These are phyloP conservation scores for Bellardia bayeri DNA, from an alignment of 2,888 invertebrate genomes.

Conservation along the genomic window DNA sequence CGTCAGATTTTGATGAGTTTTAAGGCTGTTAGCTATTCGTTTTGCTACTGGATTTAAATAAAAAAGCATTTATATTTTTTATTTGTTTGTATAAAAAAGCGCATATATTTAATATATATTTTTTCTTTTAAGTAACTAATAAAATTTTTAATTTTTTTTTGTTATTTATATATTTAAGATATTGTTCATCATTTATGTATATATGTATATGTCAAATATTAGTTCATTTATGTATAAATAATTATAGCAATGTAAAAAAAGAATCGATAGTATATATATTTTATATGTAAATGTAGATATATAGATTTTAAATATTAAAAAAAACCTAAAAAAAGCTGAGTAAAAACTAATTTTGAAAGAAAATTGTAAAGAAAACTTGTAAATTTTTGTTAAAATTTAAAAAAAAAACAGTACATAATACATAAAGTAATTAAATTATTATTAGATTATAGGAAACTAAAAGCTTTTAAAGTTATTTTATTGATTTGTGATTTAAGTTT, in stretches of 20 bases:
- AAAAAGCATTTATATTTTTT: background rate
- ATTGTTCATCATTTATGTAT: background rate
- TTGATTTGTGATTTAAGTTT: slow-evolving; percentile 31
- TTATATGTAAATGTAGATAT: too few relatives aligned
- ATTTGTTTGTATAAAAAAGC: slow-evolving; percentile 69
- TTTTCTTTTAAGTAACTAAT: slow-evolving; percentile 70
- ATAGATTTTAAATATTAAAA: background rate
- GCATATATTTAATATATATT: slow-evolving; percentile 67
- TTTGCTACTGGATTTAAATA: background rate
- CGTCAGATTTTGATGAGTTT: too few relatives aligned
- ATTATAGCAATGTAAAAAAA: slow-evolving; percentile 53
- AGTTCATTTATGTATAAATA: slow-evolving; percentile 19
- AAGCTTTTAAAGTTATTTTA: too few relatives aligned
- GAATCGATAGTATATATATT: slow-evolving; percentile 45
- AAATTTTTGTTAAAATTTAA: background rate
- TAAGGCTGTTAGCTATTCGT: too few relatives aligned
- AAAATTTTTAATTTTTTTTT: slow-evolving; percentile 20
- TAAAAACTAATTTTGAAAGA: background rate
- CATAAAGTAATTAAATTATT: background rate
- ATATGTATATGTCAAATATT: slow-evolving; percentile 40
- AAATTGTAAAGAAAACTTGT: background rate
- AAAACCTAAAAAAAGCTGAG: background rate
- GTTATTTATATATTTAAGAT: background rate
- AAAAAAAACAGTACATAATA: background rate
- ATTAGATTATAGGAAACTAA: background rate